These are phyloP conservation scores for Andrena fulva DNA, from an alignment of 2,888 invertebrate species.

Conservation along the genomic window DNA sequence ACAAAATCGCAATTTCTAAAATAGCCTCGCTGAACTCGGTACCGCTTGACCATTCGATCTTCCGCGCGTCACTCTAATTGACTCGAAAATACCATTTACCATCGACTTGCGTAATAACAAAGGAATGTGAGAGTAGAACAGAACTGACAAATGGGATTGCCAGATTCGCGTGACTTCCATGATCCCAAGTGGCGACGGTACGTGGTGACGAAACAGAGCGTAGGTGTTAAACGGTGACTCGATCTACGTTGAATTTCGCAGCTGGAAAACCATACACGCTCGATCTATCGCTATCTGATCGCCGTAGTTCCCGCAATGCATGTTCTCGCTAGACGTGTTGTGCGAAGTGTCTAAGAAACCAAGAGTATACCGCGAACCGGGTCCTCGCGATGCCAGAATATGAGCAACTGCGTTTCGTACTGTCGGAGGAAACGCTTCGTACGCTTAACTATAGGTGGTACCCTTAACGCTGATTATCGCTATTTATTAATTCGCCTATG, in stretches of 20 bases:
- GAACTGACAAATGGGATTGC: neutral
- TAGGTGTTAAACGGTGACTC: slow-evolving; percentile 8
- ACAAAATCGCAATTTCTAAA: too few relatives aligned
- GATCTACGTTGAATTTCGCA: slow-evolving; percentile 30
- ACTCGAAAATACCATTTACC: slow-evolving; percentile 9
- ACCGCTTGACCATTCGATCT: neutral
- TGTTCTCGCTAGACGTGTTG: slow-evolving; percentile 33
- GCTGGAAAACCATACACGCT: slow-evolving; percentile 26
- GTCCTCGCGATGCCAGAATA: slow-evolving; percentile 52
- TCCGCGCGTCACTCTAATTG: slow-evolving; percentile 26
- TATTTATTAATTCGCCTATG: slow-evolving; percentile 72
- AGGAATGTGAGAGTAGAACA: slow-evolving; percentile 36
- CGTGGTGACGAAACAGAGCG: slow-evolving; percentile 29
- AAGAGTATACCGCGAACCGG: slow-evolving; percentile 45
- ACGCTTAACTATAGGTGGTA: slow-evolving; percentile 74
- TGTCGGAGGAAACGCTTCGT: slow-evolving; percentile 69
- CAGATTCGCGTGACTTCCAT: neutral
- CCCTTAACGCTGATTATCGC: slow-evolving; percentile 72
- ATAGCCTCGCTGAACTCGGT: neutral
- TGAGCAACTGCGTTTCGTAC: slow-evolving; percentile 61
- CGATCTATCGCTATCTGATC: slow-evolving; percentile 39
- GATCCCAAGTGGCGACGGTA: slow-evolving; percentile 16
- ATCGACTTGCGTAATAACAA: slow-evolving; percentile 5
- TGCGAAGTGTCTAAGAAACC: slow-evolving; percentile 34
- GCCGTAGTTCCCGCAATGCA: slow-evolving; percentile 15